These are phyloP conservation scores for Drosophila kurseongensis DNA, from an alignment of 1,140 invertebrate genomes.

Conservation along the genomic window DNA sequence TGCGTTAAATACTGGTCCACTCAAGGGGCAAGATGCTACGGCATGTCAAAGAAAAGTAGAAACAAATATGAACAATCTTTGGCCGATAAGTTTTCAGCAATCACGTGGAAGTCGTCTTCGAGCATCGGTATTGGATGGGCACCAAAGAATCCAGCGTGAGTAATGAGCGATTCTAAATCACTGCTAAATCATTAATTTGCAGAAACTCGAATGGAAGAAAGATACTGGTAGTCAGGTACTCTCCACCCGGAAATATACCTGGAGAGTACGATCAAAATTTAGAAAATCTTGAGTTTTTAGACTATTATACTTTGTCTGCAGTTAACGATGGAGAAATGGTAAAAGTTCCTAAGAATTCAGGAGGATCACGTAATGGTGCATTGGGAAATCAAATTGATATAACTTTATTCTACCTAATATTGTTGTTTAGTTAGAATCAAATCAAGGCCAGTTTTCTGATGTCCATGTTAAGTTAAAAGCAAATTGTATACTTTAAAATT, in stretches of 20 bases:
- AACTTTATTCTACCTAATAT: not conserved
- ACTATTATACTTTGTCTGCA: not conserved
- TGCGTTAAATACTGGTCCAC: not conserved
- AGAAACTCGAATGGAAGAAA: not conserved
- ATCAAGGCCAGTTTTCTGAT: too few species aligned
- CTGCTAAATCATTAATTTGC: not conserved
- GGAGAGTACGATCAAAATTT: not conserved
- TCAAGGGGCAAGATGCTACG: not conserved
- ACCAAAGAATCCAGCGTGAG: not conserved
- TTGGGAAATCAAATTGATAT: not conserved
- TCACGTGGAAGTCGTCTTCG: not conserved
- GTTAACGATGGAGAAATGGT: not conserved
- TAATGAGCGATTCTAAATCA: not conserved
- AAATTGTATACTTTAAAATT: too few species aligned
- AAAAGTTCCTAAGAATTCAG: not conserved
- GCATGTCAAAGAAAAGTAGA: not conserved
- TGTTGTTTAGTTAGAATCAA: not conserved
- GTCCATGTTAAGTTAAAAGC: too few species aligned
- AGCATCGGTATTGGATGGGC: not conserved
- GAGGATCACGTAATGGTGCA: not conserved
- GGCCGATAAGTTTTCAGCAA: not conserved
- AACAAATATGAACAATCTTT: not conserved
- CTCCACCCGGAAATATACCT: not conserved
- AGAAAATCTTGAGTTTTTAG: not conserved
- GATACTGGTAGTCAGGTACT: not conserved